Conservation (phyloP, 53 echinoderm and acorn worm genomes). For the Luidia sarsii region DNA sequence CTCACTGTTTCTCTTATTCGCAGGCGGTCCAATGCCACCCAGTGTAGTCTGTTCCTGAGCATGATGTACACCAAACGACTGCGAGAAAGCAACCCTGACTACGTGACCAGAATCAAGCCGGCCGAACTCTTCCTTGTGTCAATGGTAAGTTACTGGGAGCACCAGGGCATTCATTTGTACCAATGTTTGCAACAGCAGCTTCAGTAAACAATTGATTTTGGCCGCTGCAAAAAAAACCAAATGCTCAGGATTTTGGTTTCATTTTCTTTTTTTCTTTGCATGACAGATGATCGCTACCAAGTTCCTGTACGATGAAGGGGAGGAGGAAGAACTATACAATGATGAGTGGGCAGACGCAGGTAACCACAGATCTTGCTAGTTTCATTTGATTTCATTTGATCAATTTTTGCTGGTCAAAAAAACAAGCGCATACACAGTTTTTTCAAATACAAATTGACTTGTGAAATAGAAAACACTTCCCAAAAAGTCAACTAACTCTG, state of each 20-base stretch:
- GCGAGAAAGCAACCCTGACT: conserved; percentile 74
- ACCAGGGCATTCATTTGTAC: too few species aligned
- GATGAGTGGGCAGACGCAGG: conserved; percentile 97
- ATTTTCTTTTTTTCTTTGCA: too few species aligned
- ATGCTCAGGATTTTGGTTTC: too few species aligned
- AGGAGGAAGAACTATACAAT: conserved; percentile 95
- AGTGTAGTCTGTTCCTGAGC: conserved; percentile 78
- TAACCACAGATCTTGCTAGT: too few species aligned
- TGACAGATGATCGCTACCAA: conserved; percentile 95
- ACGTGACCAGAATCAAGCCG: conserved; percentile 75
- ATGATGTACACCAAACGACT: conserved; percentile 91
- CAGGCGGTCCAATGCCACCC: conserved; percentile 79
- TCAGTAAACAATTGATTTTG: neutral
- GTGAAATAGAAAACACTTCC: too few species aligned
- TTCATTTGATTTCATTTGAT: too few species aligned
- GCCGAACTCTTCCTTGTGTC: conserved; percentile 92
- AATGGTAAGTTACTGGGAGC: conserved; percentile 93
- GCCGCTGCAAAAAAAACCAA: too few species aligned
- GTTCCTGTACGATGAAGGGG: conserved; percentile 96
- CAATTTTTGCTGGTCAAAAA: too few species aligned
- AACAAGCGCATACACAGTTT: too few species aligned
- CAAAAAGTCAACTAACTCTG: too few species aligned
- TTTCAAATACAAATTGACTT: too few species aligned
- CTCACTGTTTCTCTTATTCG: neutral
- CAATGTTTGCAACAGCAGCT: too few species aligned